These are phyloP conservation scores for Montipora capitata DNA, from an alignment of 92 coral and sea anemone genomes.

Conservation along the genomic window DNA sequence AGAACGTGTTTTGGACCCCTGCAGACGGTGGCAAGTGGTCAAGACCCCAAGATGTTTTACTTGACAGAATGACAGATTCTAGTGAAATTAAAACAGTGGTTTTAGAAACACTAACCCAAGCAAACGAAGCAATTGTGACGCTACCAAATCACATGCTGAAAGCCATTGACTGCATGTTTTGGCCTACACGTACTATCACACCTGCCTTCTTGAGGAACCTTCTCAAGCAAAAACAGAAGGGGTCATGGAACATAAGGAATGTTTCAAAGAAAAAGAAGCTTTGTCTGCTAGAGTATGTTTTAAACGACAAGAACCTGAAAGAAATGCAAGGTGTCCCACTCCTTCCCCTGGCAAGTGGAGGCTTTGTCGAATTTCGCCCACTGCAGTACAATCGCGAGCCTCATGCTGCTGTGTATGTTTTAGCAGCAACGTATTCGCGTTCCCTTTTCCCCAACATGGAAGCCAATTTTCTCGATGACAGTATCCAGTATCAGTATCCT, in stretches of 20 bases:
- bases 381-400: slow-evolving; percentile 33
- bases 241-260: slow-evolving; percentile 29
- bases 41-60: slow-evolving; percentile 56
- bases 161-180: slow-evolving; percentile 52
- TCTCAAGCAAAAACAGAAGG: slow-evolving; percentile 63
- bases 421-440: slow-evolving; percentile 59
- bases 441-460: slow-evolving; percentile 79
- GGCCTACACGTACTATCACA: slow-evolving; percentile 58
- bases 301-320: slow-evolving; percentile 60
- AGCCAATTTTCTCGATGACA: slow-evolving; percentile 72
- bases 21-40: slow-evolving; percentile 72
- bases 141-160: slow-evolving; percentile 80
- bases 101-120: slow-evolving; percentile 64
- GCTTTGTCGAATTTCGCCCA: slow-evolving; percentile 68
- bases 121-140: slow-evolving; percentile 84
- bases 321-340: slow-evolving; percentile 83
- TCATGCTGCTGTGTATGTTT: slow-evolving; percentile 76
- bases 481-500: not conserved
- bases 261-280: slow-evolving; percentile 65
- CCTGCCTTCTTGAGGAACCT: slow-evolving; percentile 74
- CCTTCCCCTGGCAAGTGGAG: slow-evolving; percentile 83
- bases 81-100: slow-evolving; percentile 55
- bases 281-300: slow-evolving; percentile 73
- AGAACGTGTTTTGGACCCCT: slow-evolving; percentile 70
- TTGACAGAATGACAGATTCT: slow-evolving; percentile 67